A percentile compares a stretch with the other conserved stretches of the same genome.
Evolutionary conservation across 2,113 vertebrate genomes (phyloP).

Genomic region (Sprattus sprattus): DNA sequence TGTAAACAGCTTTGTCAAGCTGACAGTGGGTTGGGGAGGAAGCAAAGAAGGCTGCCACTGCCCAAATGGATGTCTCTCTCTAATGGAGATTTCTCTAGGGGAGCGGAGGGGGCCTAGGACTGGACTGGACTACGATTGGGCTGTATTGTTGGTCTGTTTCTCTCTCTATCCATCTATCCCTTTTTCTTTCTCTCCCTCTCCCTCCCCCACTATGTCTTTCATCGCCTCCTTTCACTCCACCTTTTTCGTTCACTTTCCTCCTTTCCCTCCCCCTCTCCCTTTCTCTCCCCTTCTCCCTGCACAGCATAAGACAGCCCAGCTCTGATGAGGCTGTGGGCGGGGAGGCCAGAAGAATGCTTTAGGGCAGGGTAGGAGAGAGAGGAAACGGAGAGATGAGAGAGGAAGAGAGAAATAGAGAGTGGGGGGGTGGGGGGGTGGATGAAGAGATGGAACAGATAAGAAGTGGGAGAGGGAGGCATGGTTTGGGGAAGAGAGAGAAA

Average conservation of each 20-base stretch:
- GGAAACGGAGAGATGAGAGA: neutral
- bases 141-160: neutral
- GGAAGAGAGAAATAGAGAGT: neutral
- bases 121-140: neutral
- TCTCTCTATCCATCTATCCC: neutral
- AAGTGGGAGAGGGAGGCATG: neutral
- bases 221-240: neutral
- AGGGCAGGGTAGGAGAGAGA: neutral
- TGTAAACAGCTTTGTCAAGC: slow-evolving; percentile 45
- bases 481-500: neutral
- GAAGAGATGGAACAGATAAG: neutral
- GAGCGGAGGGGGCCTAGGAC: neutral
- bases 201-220: neutral
- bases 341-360: neutral
- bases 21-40: slow-evolving; percentile 30
- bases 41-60: neutral
- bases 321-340: neutral
- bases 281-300: neutral
- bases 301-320: too few species aligned
- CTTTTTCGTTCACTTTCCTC: neutral
- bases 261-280: neutral
- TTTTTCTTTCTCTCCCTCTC: neutral
- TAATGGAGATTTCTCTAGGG: slow-evolving; percentile 30
- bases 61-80: slow-evolving; percentile 25
- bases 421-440: too few species aligned